Conservation (phyloP, 2,888 invertebrate genomes). For the Folsomia candida region DNA sequence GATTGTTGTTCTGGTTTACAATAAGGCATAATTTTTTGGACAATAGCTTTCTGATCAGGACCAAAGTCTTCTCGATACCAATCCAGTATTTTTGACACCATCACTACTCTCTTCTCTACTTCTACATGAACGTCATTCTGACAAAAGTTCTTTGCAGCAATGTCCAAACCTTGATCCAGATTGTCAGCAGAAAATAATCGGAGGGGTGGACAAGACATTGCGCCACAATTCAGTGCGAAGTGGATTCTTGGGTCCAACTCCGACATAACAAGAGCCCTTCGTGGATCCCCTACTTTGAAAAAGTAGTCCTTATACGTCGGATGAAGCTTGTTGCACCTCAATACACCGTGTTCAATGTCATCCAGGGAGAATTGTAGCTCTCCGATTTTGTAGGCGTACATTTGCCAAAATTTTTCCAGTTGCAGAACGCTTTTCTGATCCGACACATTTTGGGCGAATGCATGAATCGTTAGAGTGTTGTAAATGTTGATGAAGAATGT, state of each 20-base stretch:
- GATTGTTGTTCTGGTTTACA: conserved; percentile 18
- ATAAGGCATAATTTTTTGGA: conserved; percentile 21
- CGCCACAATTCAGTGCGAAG: conserved; percentile 56
- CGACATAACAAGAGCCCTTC: conserved; percentile 52
- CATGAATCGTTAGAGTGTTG: conserved; percentile 55
- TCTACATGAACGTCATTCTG: conserved; percentile 32
- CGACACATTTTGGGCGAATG: conserved; percentile 51
- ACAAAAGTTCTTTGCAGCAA: conserved; percentile 36
- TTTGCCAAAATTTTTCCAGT: conserved; percentile 55
- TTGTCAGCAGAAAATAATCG: conserved; percentile 38
- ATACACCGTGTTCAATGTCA: conserved; percentile 56
- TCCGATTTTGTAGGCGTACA: conserved; percentile 54
- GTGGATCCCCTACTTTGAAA: conserved; percentile 52
- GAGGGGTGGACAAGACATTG: conserved; percentile 52
- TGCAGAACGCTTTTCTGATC: conserved; percentile 54
- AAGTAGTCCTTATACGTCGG: conserved; percentile 53
- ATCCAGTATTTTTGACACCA: conserved; percentile 38
- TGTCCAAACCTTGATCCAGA: conserved; percentile 32
- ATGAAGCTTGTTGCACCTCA: conserved; percentile 54
- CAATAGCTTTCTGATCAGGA: conserved; percentile 30
- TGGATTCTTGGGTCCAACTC: conserved; percentile 55
- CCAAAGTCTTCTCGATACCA: conserved; percentile 43
- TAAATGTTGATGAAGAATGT: conserved; percentile 53
- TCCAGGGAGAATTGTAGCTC: conserved; percentile 53
- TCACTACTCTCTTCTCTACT: conserved; percentile 29